These are phyloP conservation scores for Euplexia lucipara DNA, from an alignment of 2,888 invertebrate species.

Conservation along the genomic window DNA sequence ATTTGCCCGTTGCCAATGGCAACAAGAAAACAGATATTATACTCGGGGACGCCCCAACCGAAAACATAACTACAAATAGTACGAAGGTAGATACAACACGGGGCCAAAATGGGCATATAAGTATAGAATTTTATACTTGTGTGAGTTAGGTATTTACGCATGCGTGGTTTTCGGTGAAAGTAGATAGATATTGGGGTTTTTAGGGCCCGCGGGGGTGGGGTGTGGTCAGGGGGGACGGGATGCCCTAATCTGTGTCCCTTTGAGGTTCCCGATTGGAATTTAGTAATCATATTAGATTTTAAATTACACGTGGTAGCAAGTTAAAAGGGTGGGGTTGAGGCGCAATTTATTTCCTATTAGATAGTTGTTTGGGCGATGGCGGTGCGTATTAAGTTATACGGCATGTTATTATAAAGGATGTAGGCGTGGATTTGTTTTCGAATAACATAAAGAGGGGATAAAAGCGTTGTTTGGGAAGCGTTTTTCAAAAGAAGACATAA, in stretches of 20 bases:
- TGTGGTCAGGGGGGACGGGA: conserved; percentile 70
- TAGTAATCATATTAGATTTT: conserved; percentile 91
- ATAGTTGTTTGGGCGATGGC: conserved; percentile 73
- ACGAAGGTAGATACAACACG: conserved; percentile 45
- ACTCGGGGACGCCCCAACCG: conserved; percentile 77
- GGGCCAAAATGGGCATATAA: conserved; percentile 81
- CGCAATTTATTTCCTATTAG: conserved; percentile 87
- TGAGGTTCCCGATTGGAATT: conserved; percentile 89
- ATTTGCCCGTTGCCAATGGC: conserved; percentile 84
- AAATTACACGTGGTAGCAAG: conserved; percentile 88
- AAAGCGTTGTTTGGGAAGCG: not conserved
- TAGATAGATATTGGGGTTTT: conserved; percentile 90
- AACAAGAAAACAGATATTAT: conserved; percentile 86
- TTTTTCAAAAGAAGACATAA: too few species aligned
- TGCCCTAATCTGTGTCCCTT: conserved; percentile 89
- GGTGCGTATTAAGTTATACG: conserved; percentile 37
- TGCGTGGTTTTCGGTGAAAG: conserved; percentile 88
- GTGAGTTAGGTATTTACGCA: conserved; percentile 88
- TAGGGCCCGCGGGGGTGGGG: conserved; percentile 79
- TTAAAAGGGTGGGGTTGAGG: conserved; percentile 79
- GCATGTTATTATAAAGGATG: conserved; percentile 14
- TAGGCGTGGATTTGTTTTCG: not conserved
- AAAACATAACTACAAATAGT: conserved; percentile 71
- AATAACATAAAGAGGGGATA: not conserved
- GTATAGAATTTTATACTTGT: conserved; percentile 75